These are phyloP conservation scores for Caenorhabditis angaria DNA, from an alignment of 2,888 invertebrate genomes.

Conservation along the genomic window DNA sequence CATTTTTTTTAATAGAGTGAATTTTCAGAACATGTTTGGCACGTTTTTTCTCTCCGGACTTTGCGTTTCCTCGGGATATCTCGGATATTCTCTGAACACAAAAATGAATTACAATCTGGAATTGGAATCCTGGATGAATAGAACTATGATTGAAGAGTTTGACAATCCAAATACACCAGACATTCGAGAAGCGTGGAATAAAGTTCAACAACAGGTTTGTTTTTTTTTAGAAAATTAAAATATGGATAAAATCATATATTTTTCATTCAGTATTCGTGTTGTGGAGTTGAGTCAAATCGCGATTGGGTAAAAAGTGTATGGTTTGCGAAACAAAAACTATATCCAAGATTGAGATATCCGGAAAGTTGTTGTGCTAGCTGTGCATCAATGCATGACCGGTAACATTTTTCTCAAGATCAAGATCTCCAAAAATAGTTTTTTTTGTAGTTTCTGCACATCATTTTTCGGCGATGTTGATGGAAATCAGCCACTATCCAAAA, in stretches of 20 bases:
- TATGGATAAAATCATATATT: background rate
- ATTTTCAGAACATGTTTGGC: conserved; percentile 23
- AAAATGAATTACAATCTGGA: conserved; percentile 16
- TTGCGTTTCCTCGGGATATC: conserved; percentile 16
- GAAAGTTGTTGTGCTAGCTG: conserved; percentile 45
- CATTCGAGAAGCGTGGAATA: conserved; percentile 25
- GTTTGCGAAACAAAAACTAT: conserved; percentile 23
- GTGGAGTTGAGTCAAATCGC: conserved; percentile 19
- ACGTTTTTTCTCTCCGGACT: conserved; percentile 21
- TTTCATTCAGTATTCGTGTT: conserved; percentile 35
- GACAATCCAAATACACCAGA: conserved; percentile 20
- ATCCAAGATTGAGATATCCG: conserved; percentile 31
- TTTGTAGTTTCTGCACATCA: conserved; percentile 33
- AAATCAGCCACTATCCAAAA: conserved; percentile 9
- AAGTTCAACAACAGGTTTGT: conserved; percentile 37
- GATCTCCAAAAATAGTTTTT: background rate
- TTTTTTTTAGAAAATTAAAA: background rate
- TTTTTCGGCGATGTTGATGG: conserved; percentile 26
- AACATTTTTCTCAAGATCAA: background rate
- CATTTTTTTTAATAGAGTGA: background rate
- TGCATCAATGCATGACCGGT: conserved; percentile 44
- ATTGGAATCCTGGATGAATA: conserved; percentile 27
- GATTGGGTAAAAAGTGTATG: conserved; percentile 37
- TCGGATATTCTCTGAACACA: conserved; percentile 29
- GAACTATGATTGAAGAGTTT: conserved; percentile 20